phyloP scores from a whole-genome alignment of 1,140 invertebrate species.

The Aphidius gifuensis region DNA sequence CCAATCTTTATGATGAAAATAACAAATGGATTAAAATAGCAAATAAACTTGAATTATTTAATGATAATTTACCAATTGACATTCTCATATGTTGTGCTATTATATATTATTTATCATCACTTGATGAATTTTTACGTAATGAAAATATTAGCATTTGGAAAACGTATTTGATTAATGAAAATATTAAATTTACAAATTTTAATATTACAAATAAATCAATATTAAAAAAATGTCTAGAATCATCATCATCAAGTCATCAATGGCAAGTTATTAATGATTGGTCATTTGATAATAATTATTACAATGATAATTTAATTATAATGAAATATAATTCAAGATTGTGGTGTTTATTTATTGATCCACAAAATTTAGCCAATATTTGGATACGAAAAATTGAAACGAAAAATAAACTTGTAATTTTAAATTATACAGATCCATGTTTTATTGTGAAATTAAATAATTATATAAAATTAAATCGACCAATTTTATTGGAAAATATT shows the following conservation, averaged over 20 bases:
- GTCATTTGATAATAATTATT: constrained; percentile 57
- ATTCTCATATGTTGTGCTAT: constrained; percentile 64
- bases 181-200: no score
- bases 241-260: no score
- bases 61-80: constrained; percentile 65
- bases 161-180: constrained; percentile 2
- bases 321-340: constrained; percentile 48
- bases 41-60: constrained; percentile 54
- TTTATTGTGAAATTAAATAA: constrained; percentile 55
- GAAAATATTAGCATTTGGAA: constrained; percentile 57
- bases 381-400: constrained; percentile 71
- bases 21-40: constrained; percentile 62
- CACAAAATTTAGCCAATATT: constrained; percentile 67
- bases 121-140: constrained; percentile 55
- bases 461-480: constrained; percentile 61
- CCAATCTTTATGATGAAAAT: constrained; percentile 61
- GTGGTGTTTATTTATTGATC: constrained; percentile 73
- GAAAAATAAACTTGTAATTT: constrained; percentile 57
- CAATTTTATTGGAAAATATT: constrained; percentile 63
- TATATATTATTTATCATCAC: constrained; percentile 65
- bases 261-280: no score
- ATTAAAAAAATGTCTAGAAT: constrained; percentile 51
- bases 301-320: constrained; percentile 69
- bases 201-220: no score
- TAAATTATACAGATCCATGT: constrained; percentile 55